Conservation (phyloP, 1,140 invertebrate species). For the Papilio aristodemus region DNA sequence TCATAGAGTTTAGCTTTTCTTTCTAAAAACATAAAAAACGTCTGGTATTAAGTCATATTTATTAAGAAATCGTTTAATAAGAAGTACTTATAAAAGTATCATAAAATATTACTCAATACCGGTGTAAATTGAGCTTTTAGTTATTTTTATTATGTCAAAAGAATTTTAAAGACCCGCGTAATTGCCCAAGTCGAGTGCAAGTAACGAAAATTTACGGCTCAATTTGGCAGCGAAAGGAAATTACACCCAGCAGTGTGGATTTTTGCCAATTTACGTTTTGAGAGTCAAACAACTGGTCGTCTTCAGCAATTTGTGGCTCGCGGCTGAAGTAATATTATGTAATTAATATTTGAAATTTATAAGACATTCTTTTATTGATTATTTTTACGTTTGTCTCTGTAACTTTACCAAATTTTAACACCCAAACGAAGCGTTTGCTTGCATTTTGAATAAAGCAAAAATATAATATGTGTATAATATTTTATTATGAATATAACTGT, state of each 20-base stretch:
- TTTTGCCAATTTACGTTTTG: constrained; percentile 43
- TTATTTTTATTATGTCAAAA: constrained; percentile 45
- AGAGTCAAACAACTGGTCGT: constrained; percentile 34
- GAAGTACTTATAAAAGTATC: not conserved
- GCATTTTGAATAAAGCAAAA: no score
- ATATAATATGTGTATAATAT: no score
- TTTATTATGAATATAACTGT: no score
- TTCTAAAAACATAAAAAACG: no score
- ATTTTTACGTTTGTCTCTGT: no score
- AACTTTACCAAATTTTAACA: no score
- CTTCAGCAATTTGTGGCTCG: constrained; percentile 18
- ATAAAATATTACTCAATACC: constrained; percentile 18
- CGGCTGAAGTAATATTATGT: constrained; percentile 7
- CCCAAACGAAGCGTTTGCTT: no score
- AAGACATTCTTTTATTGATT: not conserved
- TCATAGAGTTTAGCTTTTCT: no score
- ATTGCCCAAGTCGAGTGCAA: constrained; percentile 45
- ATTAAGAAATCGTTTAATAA: not conserved
- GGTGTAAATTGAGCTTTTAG: constrained; percentile 37
- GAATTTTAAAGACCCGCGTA: constrained; percentile 51
- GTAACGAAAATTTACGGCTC: constrained; percentile 48
- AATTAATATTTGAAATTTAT: not conserved
- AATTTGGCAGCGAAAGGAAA: constrained; percentile 51
- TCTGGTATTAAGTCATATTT: no score
- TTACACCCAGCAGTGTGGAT: constrained; percentile 45